phyloP scores from a whole-genome alignment of 2,888 invertebrate genomes.

The Cerceris ruficornis region DNA sequence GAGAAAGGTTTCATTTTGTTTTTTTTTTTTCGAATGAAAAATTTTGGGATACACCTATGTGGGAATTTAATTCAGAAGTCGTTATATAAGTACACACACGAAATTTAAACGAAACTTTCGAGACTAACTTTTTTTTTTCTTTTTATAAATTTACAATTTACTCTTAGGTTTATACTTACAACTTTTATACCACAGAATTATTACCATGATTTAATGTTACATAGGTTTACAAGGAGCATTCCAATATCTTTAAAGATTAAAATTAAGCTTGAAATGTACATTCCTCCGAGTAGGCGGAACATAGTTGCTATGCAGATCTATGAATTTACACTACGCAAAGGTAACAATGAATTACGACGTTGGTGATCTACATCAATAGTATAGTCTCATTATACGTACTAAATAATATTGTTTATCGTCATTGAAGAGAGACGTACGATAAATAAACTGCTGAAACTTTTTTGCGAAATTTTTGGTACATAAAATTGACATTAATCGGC shows the following conservation, averaged over 20 bases:
- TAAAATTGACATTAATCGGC: slow-evolving; percentile 4
- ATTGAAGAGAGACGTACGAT: slow-evolving; percentile 20
- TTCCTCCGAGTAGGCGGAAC: slow-evolving; percentile 3
- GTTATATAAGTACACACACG: background rate
- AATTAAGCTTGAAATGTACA: slow-evolving; percentile 15
- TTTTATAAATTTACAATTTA: slow-evolving; percentile 24
- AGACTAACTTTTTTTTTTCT: slow-evolving; percentile 13
- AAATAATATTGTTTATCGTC: slow-evolving; percentile 21
- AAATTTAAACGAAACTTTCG: background rate
- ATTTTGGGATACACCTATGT: background rate
- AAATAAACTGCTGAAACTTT: slow-evolving; percentile 19
- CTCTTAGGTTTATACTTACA: slow-evolving; percentile 19
- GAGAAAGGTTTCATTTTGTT: too few species aligned
- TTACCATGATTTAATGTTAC: background rate
- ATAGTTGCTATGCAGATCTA: slow-evolving; percentile 13
- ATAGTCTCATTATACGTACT: slow-evolving; percentile 13
- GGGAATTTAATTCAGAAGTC: too few species aligned
- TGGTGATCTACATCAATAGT: slow-evolving; percentile 13
- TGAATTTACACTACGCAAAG: background rate
- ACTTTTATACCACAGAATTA: slow-evolving; percentile 9
- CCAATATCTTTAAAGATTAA: background rate
- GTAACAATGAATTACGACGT: slow-evolving; percentile 21
- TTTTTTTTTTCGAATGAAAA: too few species aligned
- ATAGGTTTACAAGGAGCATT: background rate
- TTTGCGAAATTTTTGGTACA: background rate